These are phyloP conservation scores for Glaucopsyche alexis DNA, from an alignment of 2,888 invertebrate genomes.

Conservation along the genomic window DNA sequence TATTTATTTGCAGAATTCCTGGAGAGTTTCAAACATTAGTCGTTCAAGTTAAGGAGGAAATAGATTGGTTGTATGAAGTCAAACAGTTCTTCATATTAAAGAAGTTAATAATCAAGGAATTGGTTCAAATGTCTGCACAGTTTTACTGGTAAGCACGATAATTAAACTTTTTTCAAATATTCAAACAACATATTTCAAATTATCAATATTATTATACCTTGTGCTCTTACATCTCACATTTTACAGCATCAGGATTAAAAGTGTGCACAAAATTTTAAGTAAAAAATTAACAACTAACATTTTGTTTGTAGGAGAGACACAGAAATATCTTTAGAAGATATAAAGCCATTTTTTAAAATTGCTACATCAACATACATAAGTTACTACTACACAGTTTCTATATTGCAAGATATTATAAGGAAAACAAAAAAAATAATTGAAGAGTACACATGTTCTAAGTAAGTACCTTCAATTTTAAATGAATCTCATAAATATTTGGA, in stretches of 20 bases:
- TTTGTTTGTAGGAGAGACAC: constrained; percentile 38
- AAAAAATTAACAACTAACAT: no score
- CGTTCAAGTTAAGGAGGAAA: constrained; percentile 42
- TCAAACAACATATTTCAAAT: not conserved
- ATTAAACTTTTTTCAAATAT: constrained; percentile 8
- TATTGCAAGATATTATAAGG: constrained; percentile 53
- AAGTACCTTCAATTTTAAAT: constrained; percentile 38
- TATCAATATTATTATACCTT: no score
- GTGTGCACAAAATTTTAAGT: no score
- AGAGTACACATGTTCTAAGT: constrained; percentile 44
- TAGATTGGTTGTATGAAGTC: constrained; percentile 49
- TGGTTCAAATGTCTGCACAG: constrained; percentile 50
- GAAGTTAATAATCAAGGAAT: constrained; percentile 42
- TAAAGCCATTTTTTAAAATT: constrained; percentile 47
- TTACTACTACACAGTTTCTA: constrained; percentile 53
- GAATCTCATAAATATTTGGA: not conserved
- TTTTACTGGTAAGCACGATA: constrained; percentile 51
- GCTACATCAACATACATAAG: constrained; percentile 47
- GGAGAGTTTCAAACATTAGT: constrained; percentile 33
- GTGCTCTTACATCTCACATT: no score
- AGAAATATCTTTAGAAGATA: constrained; percentile 49
- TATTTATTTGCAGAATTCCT: constrained; percentile 43
- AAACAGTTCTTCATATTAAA: constrained; percentile 45
- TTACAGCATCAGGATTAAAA: no score
- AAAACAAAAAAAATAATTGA: constrained; percentile 43